Base-by-base conservation (phyloP, 2,797 vertebrate genomes). In the Gymnothorax reevesii region DNA sequence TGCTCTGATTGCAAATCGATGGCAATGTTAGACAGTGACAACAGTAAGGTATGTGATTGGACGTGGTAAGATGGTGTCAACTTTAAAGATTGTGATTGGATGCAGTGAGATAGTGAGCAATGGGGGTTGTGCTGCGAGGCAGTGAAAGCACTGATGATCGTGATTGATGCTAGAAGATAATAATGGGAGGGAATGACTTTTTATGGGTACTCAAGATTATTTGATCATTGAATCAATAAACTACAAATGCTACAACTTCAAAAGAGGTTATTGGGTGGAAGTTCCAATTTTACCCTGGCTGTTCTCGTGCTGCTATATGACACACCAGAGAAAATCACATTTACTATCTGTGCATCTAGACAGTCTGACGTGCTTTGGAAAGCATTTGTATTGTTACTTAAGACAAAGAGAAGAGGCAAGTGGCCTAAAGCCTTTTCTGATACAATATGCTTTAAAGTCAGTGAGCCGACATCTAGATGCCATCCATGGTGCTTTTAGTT, bases 351-450 rank as follows among this genome's bases (percentile, higher is more conserved):
- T 9, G 12, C 52, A 20, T 82, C 79, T 9, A n/a, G 52, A 82
- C 57, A 55, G 79, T 82, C 79, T 82, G 79, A 82, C n/a, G n/a
- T 55, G 54, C 1, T 82, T 57, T 55, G 79, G 79, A 82, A 57
- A 9, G 2, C 7, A 49, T 52, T 10, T n/a, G n/a, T 49, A 82
- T 82, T 10, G 10, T 17, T 42, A 20, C 10, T 42, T 49, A 77
- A 42, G 20, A 77, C 33, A 42, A 6, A 77, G 73, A 33, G 66
- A 71, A 25, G 62, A 15, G 4, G 13, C 33, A 42, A 42, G 33
- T 42, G 33, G 33, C 2, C 33, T 42, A 17, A 66, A 66, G 25
- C 71, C 2, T 75, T 33, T 75, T 75, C 71, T 75, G 33, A 75
- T 75, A 75, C 27, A 7, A 8, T 22, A 22, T 20, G 7, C 25